phyloP scores from a whole-genome alignment of 2,797 vertebrate genomes.

The Chaetodon trifasciatus region DNA sequence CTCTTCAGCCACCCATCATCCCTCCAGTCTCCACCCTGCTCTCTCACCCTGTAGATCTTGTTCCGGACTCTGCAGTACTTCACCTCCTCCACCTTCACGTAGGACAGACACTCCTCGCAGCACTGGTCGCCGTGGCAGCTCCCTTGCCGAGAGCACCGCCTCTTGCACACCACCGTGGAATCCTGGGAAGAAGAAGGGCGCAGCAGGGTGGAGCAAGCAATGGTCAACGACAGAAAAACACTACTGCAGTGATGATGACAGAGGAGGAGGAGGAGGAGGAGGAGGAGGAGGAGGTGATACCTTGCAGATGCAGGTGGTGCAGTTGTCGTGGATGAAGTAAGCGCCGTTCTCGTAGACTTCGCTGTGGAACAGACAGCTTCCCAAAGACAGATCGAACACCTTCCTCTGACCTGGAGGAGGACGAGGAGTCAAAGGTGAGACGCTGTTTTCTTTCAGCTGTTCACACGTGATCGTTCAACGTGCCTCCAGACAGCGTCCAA shows the following conservation, averaged over 20 bases:
- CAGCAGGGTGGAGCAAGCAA: no score
- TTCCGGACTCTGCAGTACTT: slow-evolving; percentile 94
- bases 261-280: neutral
- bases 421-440: neutral
- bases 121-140: slow-evolving; percentile 86
- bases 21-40: accelerated
- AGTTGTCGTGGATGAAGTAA: slow-evolving; percentile 92
- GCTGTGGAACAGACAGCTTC: slow-evolving; percentile 96
- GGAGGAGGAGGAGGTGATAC: slow-evolving; percentile 73
- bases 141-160: slow-evolving; percentile 87
- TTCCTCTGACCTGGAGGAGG: slow-evolving; percentile 92
- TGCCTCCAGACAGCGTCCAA: no score
- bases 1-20: neutral
- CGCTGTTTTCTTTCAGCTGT: neutral
- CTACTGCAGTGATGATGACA: accelerated
- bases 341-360: slow-evolving; percentile 94
- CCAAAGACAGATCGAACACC: slow-evolving; percentile 95
- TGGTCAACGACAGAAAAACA: neutral
- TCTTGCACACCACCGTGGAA: slow-evolving; percentile 94
- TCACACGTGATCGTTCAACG: neutral
- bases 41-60: slow-evolving; percentile 94
- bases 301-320: slow-evolving; percentile 93
- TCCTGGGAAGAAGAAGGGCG: slow-evolving; percentile 81
- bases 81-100: slow-evolving; percentile 88
- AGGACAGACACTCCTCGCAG: slow-evolving; percentile 92